Evolutionary conservation across 2,113 vertebrate species (phyloP), one percentile per base, ranked within the genome.

Genomic region (Chamaetylas fuelleborni): DNA sequence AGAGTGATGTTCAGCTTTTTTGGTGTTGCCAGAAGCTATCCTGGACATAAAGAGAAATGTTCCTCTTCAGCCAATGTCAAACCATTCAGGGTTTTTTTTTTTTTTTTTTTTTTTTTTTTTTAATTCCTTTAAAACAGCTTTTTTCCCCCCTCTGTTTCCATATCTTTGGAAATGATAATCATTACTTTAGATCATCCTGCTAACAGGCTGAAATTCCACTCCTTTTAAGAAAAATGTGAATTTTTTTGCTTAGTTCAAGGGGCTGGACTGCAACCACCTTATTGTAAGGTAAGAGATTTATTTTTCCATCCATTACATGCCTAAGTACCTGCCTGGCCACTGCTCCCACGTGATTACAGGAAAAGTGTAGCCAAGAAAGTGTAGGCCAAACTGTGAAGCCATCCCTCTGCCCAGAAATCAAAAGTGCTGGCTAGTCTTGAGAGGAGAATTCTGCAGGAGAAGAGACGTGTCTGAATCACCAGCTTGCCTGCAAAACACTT

Each of bases 1-100:
- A 96, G 93, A 97, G 94, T 81, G 84, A 94, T 86, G 81, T 86
- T 90, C 64, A 67, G 83, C 77, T 94, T 94, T 81, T 88, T 60
- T 85, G 43, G 62, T 62, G 16, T 70, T 92, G 60, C 67, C 92
- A 93, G 78, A 84, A 94, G 43, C 61, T 77, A 19, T 53, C 14
- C 38, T 42, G 72, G 38, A 88, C 29, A 54, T 20, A 51, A 81
- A 28, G 45, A 64, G 38, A 64, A 94, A 31, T 8, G 54, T 47
- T 83, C 25, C 19, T 73, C n/a, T 85, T 48, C 54, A 70, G 42
- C 43, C 19, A 43, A 4, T 60, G 36, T 71, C 38, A 73, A 82
- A 62, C 8, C 56, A 24, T 56, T 82, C 40, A 56, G 47, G 19
- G 2, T 40, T 82, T 62, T 71, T 42, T 81, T 40, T 31, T 85